Base-by-base conservation (phyloP, 2,797 vertebrate genomes). In the Rhynchotus rufescens region DNA sequence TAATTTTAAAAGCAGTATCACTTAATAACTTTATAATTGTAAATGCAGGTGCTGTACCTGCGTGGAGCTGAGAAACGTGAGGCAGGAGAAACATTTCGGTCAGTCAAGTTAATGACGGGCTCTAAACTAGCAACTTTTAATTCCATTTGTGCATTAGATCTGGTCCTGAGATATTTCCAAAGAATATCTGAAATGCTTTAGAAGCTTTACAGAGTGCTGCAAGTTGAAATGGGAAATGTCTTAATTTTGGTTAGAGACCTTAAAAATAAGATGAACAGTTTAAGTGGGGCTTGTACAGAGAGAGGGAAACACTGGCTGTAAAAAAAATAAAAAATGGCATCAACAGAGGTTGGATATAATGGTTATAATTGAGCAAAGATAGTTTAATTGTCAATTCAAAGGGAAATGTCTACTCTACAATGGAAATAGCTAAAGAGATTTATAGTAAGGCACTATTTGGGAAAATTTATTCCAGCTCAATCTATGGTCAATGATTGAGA, bases 201-300 rank as follows among this genome's bases (percentile, higher is more conserved):
- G 93, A 90, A 76, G 92, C 84, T 77, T 89, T 87, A 92, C 87
- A 78, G 74, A 84, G 84, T 80, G 80, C 76, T 56, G 83, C 28
- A 64, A 84, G 80, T 79, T 73, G 45, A 72, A 84, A 65, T 77
- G 82, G 85, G 89, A 92, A 94, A 92, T 60, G 72, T 80, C 86
- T 94, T 80, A 49, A 72, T 95, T 95, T 95, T 85, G 86, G 73
- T 89, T 44, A 34, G 90, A 69, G 92, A 93, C 80, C 83, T 95
- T 95, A 92, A 80, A 74, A 94, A 92, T 40, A 92, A 73, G 84
- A 62, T 10, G 15, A 87, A 80, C 73, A 79, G 62, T 84, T 85
- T 81, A 89, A 71, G 89, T 65, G 83, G 84, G 89, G 49, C 71
- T 78, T 61, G 34, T 28, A 16, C 3, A 49, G 3, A 4, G 88